Conservation (phyloP, 2,113 vertebrate genomes). For the Formicarius rufipectus region DNA sequence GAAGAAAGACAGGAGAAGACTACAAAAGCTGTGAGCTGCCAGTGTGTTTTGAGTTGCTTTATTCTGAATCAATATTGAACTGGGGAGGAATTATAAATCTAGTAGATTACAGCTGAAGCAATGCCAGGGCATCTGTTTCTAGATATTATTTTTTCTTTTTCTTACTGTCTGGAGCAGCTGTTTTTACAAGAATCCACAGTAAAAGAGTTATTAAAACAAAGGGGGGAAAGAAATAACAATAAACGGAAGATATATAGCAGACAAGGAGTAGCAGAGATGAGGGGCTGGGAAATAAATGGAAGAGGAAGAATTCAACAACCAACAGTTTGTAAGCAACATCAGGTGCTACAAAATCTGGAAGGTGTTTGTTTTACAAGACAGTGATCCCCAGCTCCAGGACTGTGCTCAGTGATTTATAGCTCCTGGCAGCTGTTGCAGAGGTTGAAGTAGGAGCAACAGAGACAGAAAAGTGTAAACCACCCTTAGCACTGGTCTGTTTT, state of each 20-base stretch:
- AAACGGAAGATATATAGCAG: constrained; percentile 44
- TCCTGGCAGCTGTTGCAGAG: constrained; percentile 21
- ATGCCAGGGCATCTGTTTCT: constrained; percentile 66
- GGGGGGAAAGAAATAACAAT: constrained; percentile 51
- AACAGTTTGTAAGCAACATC: constrained; percentile 33
- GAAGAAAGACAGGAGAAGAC: background rate
- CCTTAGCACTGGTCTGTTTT: background rate
- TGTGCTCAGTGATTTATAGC: constrained; percentile 55
- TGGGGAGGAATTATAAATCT: constrained; percentile 63
- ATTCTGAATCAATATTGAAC: constrained; percentile 65
- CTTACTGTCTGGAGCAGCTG: constrained; percentile 64
- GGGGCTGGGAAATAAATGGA: constrained; percentile 19
- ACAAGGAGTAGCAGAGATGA: background rate
- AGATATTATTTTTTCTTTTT: constrained; percentile 29
- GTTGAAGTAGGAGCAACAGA: constrained; percentile 32
- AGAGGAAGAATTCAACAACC: constrained; percentile 10
- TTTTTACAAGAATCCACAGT: constrained; percentile 69
- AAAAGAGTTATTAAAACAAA: constrained; percentile 74
- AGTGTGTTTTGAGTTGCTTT: constrained; percentile 55
- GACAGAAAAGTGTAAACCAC: constrained; percentile 1
- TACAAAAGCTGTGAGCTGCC: constrained; percentile 23
- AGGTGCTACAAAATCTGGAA: constrained; percentile 50
- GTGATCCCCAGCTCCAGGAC: constrained; percentile 22
- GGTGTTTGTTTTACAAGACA: constrained; percentile 58
- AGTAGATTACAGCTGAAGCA: constrained; percentile 54